Base-by-base conservation (phyloP, 2,113 vertebrate genomes). In the Cyanistes caeruleus region DNA sequence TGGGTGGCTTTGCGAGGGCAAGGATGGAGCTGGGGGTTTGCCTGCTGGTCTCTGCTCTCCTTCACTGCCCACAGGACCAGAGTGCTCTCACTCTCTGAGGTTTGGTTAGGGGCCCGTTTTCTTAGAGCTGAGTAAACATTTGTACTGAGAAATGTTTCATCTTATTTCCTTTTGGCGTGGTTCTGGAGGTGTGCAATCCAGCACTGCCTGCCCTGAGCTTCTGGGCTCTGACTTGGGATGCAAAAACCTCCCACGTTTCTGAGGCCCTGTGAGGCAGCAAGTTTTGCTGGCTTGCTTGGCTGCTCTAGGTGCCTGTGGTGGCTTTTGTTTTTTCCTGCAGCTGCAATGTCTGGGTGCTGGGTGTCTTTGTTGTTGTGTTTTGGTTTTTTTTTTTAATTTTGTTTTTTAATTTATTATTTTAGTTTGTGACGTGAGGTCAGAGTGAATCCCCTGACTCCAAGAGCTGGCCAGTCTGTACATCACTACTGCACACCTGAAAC, bases 71-170 rank as follows among this genome's bases (percentile, higher is more conserved):
- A 0, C 7, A 4, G 33, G 55, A 63, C 48, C 37, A 15, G 39
- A 63, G 39, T 5, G 22, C 39, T 80, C 51, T 77, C 0, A 1
- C 56, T 63, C 10, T 7, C 59, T 86, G 87, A 75, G 84, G 56
- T 84, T 93, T 97, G 95, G 83, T 72, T 48, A 52, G 80, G 48
- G 44, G 79, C 92, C 85, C 9, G 0, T 86, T 91, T 95, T 94
- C 76, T 72, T 78, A 37, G 73, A 89, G 76, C 76, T 81, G 60
- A 88, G 65, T 89, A 96, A 97, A 94, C 79, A 72, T 86, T 86
- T 90, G 31, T 86, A 37, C 41, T 39, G 56, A 84, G 73, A 86
- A 93, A 72, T 33, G 37, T 89, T 95, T 90, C 48, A 92, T 89
- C 80, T 37, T 86, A 76, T 90, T 94, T 96, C 86, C 44, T 78